Evolutionary conservation across 2,797 vertebrate genomes (phyloP), one percentile per base, ranked within the genome.

Genomic region (Pteropus rufus): DNA sequence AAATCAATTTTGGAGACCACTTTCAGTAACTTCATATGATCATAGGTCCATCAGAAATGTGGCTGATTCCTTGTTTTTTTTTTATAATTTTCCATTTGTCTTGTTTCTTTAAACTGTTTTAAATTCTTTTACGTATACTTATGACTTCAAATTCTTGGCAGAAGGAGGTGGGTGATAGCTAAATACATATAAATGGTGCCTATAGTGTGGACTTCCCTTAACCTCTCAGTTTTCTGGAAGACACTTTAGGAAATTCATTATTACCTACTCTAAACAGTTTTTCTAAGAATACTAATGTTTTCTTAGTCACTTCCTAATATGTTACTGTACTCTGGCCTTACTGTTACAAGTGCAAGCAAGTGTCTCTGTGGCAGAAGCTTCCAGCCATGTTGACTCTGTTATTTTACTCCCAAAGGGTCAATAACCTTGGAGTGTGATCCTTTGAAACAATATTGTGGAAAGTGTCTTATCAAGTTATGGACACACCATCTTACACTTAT

Each of bases 191-290:
- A 81, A 86, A 44, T 65, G n/a, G 29, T 85, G 10, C 36, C 60
- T 73, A 16, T 81, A 95, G 15, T 26, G n/a, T 19, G 31, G 36
- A 73, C 34, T 86, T 77, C 31, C 36, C 73, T 4, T 80, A 73
- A 75, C 23, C 7, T 83, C 34, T 58, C 31, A 73, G 75, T 91
- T 75, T 88, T 91, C 79, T 90, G 64, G 64, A 89, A 15, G 18
- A 86, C 56, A 29, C 8, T 72, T 79, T 77, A 84, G 44, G 26
- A 92, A 91, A 95, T 94, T 67, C 77, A n/a, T 34, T 83, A 87
- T 85, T 44, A 21, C 26, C 7, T 62, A 7, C 4, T 62, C 23
- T 67, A 64, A 87, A 76, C 36, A 92, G 58, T 29, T 86, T 11
- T 5, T 67, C 49, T 79, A 83, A 83, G 18, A 24, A 69, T 79